Percentiles rank a stretch among this genome's conserved stretches.
Evolutionary conservation across 1,140 invertebrate species (phyloP).

Genomic region (Cephus cinctus): DNA sequence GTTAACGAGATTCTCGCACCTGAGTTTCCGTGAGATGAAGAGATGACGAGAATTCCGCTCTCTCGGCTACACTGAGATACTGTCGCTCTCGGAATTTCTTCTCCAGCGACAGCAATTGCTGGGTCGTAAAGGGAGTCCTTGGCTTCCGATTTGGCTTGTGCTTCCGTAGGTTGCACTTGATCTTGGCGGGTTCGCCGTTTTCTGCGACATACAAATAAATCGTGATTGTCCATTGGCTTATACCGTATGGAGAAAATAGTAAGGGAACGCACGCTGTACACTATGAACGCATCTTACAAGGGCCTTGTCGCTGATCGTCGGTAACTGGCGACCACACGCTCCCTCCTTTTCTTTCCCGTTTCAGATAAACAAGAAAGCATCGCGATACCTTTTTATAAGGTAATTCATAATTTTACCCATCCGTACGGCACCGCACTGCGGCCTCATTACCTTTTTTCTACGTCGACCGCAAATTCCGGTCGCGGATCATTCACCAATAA

Average conservation of each 20-base stretch:
- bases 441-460: slow-evolving; percentile 45
- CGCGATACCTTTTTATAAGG: slow-evolving; percentile 30
- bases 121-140: slow-evolving; percentile 94
- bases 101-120: slow-evolving; percentile 91
- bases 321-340: slow-evolving; percentile 2
- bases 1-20: slow-evolving; percentile 51
- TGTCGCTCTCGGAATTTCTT: slow-evolving; percentile 96
- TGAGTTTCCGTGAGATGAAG: slow-evolving; percentile 94
- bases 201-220: slow-evolving; percentile 55
- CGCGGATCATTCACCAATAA: neutral
- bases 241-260: neutral
- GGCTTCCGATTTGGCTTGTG: slow-evolving; percentile 97
- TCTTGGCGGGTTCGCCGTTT: slow-evolving; percentile 73
- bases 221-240: neutral
- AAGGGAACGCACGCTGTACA: neutral
- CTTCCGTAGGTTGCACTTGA: slow-evolving; percentile 92
- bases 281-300: too few relatives aligned
- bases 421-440: slow-evolving; percentile 39
- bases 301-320: neutral
- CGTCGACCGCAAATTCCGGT: slow-evolving; percentile 15
- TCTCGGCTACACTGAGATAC: slow-evolving; percentile 93
- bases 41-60: slow-evolving; percentile 94
- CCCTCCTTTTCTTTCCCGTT: neutral
- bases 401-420: slow-evolving; percentile 49
- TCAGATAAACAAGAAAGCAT: slow-evolving; percentile 4